Evolutionary conservation across 2,113 vertebrate species (phyloP).

Genomic region (Alectura lathami): DNA sequence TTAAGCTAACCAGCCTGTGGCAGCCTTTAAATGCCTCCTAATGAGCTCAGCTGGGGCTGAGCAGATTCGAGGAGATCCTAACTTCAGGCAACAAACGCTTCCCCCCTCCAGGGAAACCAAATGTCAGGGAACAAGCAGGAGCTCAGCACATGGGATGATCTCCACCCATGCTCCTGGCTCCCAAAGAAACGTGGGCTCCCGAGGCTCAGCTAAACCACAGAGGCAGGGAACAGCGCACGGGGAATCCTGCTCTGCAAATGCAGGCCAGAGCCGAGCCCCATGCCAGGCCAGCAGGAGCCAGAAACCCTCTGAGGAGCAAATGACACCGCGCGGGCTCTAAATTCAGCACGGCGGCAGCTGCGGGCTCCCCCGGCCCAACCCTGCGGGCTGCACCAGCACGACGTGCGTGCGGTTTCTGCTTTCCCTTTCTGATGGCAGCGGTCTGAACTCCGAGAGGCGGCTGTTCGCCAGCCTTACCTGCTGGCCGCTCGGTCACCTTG

Average conservation of each 20-base stretch:
- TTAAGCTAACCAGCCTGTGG: neutral
- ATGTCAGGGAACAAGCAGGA: neutral
- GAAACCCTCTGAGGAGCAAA: neutral
- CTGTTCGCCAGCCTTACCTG: too few relatives aligned
- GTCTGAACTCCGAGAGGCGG: too few relatives aligned
- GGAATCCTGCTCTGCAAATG: neutral
- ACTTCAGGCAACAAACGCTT: neutral
- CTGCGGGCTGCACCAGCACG: too few relatives aligned
- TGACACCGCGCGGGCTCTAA: neutral
- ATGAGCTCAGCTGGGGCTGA: neutral
- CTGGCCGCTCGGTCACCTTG: neutral
- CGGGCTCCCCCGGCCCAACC: too few relatives aligned
- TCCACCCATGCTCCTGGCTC: neutral
- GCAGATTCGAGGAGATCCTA: neutral
- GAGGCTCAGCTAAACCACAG: neutral
- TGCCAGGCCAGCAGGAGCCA: neutral
- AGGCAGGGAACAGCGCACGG: rapidly evolving
- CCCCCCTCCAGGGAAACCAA: neutral
- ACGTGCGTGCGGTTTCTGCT: too few relatives aligned
- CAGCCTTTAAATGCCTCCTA: neutral
- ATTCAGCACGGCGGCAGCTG: neutral
- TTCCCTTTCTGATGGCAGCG: too few relatives aligned
- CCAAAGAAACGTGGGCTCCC: neutral
- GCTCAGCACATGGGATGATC: neutral
- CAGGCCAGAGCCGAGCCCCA: rapidly evolving